A percentile compares a stretch with the other conserved stretches of the same genome.
Evolutionary conservation across 2,888 invertebrate species (phyloP).

Genomic region (Drosophila kanekoi): DNA sequence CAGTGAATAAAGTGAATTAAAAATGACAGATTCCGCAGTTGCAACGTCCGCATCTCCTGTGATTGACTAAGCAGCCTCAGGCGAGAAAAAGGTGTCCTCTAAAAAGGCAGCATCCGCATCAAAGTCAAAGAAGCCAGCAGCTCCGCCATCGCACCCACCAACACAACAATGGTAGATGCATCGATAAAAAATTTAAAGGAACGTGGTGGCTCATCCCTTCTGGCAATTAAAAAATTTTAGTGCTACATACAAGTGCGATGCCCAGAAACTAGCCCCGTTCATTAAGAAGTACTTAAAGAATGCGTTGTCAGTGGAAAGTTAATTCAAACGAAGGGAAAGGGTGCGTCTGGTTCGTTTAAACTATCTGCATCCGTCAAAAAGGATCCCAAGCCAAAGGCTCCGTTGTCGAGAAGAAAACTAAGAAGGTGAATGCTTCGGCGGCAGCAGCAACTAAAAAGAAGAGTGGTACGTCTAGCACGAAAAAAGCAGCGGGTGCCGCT

Average conservation of each 20-base stretch:
- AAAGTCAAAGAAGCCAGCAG: slow-evolving; percentile 33
- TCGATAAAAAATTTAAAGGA: slow-evolving; percentile 54
- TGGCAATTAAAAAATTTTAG: slow-evolving; percentile 61
- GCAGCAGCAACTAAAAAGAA: slow-evolving; percentile 20
- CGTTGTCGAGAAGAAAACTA: slow-evolving; percentile 42
- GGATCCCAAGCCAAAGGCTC: slow-evolving; percentile 40
- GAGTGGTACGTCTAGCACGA: too few relatives aligned
- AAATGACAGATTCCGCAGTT: slow-evolving; percentile 44
- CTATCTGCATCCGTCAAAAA: slow-evolving; percentile 56
- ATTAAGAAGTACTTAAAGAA: slow-evolving; percentile 87
- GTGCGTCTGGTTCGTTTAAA: slow-evolving; percentile 64
- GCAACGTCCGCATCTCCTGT: slow-evolving; percentile 52
- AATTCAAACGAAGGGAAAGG: slow-evolving; percentile 68
- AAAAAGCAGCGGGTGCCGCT: too few relatives aligned
- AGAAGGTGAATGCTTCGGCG: slow-evolving; percentile 22
- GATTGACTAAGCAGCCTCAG: slow-evolving; percentile 26
- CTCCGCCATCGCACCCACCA: slow-evolving; percentile 44
- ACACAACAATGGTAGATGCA: slow-evolving; percentile 58
- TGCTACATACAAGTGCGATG: slow-evolving; percentile 59
- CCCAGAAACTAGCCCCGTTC: slow-evolving; percentile 84
- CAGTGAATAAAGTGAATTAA: slow-evolving; percentile 7
- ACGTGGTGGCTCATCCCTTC: slow-evolving; percentile 58
- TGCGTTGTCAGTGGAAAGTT: slow-evolving; percentile 86
- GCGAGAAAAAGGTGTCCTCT: slow-evolving; percentile 41
- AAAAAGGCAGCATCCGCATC: slow-evolving; percentile 33